Evolutionary conservation across 2,113 vertebrate genomes (phyloP).

Genomic region (Gavia stellata): DNA sequence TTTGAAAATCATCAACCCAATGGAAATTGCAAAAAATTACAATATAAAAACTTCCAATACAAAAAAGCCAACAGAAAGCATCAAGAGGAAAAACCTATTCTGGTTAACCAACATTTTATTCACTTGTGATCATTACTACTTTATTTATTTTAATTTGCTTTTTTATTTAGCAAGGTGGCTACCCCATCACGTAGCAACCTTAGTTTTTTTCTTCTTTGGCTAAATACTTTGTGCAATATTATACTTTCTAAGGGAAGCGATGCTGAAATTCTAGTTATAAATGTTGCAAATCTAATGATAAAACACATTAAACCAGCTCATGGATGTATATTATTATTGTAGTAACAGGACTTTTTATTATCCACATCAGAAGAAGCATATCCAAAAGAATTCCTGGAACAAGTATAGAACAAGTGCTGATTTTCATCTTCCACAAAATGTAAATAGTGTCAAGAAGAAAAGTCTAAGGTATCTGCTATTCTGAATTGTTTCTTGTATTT

Average conservation of each 20-base stretch:
- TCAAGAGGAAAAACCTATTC: not conserved
- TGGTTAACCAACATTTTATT: not conserved
- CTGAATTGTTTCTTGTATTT: conserved; percentile 36
- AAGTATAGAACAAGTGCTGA: not conserved
- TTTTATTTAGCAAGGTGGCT: not conserved
- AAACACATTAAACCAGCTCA: not conserved
- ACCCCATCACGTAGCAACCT: not conserved
- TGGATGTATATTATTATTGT: not conserved
- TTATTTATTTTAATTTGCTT: not conserved
- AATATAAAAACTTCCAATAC: not conserved
- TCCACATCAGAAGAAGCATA: not conserved
- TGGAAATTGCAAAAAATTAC: not conserved
- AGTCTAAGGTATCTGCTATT: not conserved
- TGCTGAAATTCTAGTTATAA: not conserved
- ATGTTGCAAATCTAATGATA: not conserved
- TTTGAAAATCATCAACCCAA: not conserved
- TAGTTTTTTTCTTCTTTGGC: not conserved
- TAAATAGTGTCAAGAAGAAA: not conserved
- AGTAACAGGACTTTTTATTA: not conserved
- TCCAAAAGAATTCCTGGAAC: not conserved
- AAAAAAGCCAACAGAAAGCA: not conserved
- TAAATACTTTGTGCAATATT: not conserved
- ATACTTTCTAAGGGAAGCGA: not conserved
- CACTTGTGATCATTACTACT: not conserved
- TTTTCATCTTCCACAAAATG: not conserved